These are phyloP conservation scores for Eospalax fontanierii DNA, from an alignment of 2,797 vertebrate genomes.

Conservation along the genomic window DNA sequence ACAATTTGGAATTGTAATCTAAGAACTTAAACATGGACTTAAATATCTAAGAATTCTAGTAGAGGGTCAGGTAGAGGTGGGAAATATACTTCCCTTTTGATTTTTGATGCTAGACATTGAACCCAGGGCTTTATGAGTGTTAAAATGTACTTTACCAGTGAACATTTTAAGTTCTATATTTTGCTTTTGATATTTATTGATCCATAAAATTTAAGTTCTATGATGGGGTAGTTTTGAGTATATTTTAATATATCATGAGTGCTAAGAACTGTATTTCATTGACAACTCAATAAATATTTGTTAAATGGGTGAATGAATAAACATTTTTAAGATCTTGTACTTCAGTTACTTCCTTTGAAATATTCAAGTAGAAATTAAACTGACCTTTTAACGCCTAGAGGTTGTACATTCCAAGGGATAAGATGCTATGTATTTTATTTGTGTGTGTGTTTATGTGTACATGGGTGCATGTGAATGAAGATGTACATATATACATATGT, in stretches of 20 bases:
- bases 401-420: conserved; percentile 30
- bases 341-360: conserved; percentile 39
- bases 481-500: not conserved
- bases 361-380: conserved; percentile 24
- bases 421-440: not conserved
- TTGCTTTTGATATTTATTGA: conserved; percentile 6
- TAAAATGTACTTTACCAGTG: not conserved
- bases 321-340: conserved; percentile 7
- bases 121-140: not conserved
- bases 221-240: not conserved
- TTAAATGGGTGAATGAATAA: conserved; percentile 17
- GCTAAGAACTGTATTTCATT: conserved; percentile 11
- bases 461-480: not conserved
- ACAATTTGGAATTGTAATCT: not conserved
- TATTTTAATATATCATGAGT: not conserved
- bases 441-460: not conserved
- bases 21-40: not conserved
- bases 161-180: not conserved
- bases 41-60: conserved; percentile 15
- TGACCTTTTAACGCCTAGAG: not conserved
- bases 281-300: conserved; percentile 9
- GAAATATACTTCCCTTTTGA: not conserved
- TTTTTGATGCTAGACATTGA: not conserved
- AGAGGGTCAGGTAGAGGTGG: not conserved
- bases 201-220: not conserved